Evolutionary conservation across 2,888 invertebrate species (phyloP), one percentile per base, ranked within the genome.

Genomic region (Biston betularia): DNA sequence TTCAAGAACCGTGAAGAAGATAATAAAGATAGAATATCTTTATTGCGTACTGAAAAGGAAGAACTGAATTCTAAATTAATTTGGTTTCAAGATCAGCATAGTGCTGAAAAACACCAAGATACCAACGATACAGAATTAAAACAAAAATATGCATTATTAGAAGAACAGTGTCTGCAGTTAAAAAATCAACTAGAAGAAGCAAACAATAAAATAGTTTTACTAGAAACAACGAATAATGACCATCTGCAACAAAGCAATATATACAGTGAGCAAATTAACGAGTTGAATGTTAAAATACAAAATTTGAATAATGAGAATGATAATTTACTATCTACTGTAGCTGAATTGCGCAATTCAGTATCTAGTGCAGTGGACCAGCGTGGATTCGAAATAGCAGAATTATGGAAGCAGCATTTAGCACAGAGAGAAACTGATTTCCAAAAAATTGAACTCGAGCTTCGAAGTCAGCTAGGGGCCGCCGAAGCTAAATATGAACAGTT

Each of bases 351-450:
- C 34, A 89, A 90, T 10, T 90, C 93, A 7, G 80, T 94, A 48
- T 87, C 95, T 48, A 88, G 91, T 67, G 92, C 95, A 65, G 94
- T 96, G 38, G 96, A 96, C 79, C 95, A 96, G 82, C 92, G 95
- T 73, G 96, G 96, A 60, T 93, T 93, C 75, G 96, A 96, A 88
- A 95, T 96, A 65, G 96, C 96, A 10, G 95, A 95, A 85, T 92
- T 96, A 78, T 96, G 96, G 96, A 96, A 96, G 78, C 92, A 95
- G 72, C 96, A 96, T 84, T 82, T 96, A 65, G 91, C 94, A n/a
- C 93, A 94, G 74, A 94, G 95, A 49, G 96, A 96, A 89, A 89
- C 86, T 10, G 96, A 96, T 75, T 96, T 96, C 78, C 89, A 92
- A 68, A 89, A 91, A 71, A 80, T 84, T 6, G 95, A 95, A 84